Evolutionary conservation across 2,797 vertebrate species (phyloP).

Genomic region (Syndactyla subalaris): DNA sequence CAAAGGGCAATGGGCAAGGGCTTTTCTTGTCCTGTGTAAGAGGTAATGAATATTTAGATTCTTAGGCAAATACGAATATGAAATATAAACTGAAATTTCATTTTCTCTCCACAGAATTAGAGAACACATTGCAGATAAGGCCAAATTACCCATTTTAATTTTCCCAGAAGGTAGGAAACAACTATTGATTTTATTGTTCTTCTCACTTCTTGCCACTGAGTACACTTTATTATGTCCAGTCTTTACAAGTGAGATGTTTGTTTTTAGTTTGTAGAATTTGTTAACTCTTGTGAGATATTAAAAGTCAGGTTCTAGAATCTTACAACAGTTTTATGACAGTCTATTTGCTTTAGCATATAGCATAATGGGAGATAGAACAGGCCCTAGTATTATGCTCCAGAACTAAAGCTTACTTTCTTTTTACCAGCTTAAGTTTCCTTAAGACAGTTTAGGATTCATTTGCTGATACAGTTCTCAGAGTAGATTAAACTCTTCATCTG

Average conservation of each 20-base stretch:
- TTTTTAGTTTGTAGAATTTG: neutral
- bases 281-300: neutral
- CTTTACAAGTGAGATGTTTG: neutral
- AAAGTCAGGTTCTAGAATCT: neutral
- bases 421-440: neutral
- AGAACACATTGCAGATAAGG: constrained; percentile 87
- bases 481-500: neutral
- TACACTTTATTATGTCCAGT: neutral
- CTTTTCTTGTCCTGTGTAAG: neutral
- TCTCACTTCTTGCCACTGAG: neutral
- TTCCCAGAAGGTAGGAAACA: constrained; percentile 91
- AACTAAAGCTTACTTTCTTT: neutral
- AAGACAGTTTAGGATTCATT: neutral
- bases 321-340: neutral
- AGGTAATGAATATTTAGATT: neutral
- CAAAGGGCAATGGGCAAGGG: neutral
- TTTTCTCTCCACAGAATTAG: constrained; percentile 80
- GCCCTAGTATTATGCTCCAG: neutral
- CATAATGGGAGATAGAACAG: neutral
- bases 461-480: neutral
- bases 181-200: neutral
- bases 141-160: constrained; percentile 93
- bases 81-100: neutral
- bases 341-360: neutral
- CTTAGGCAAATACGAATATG: neutral